A percentile compares a stretch with the other conserved stretches of the same genome.
phyloP scores from a whole-genome alignment of 2,888 invertebrate species.

The Euproctis similis region DNA sequence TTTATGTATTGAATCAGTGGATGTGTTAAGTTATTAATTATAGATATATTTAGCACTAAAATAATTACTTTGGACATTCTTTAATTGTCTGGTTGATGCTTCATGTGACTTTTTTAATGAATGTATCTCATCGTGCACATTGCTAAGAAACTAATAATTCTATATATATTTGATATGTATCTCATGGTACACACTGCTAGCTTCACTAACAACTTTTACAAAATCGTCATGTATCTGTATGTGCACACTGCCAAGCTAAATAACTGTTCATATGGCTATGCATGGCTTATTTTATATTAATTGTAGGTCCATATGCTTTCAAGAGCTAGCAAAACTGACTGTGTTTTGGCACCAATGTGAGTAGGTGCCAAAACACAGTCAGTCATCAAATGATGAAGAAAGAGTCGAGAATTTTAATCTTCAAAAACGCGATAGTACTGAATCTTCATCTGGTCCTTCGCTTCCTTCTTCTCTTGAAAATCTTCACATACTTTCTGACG shows the following conservation, averaged over 20 bases:
- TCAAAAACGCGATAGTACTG: constrained; percentile 5
- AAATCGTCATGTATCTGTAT: too few species aligned
- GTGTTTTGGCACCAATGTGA: too few species aligned
- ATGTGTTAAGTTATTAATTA: constrained; percentile 10
- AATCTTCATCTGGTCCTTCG: constrained; percentile 7
- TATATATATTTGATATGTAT: too few species aligned
- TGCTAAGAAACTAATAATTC: constrained; percentile 6
- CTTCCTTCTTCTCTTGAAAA: constrained; percentile 16
- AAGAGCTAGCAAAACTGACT: too few species aligned
- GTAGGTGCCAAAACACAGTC: background rate
- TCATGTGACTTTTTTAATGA: constrained; percentile 8
- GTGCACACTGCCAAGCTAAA: too few species aligned
- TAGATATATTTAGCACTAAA: constrained; percentile 8
- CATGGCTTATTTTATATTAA: too few species aligned
- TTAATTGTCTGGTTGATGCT: constrained; percentile 10
- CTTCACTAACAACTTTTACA: too few species aligned
- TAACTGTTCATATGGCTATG: too few species aligned
- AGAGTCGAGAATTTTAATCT: constrained; percentile 5
- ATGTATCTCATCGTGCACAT: constrained; percentile 9
- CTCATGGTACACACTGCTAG: too few species aligned
- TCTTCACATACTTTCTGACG: constrained; percentile 15
- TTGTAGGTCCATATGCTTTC: too few species aligned
- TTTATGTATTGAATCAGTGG: constrained; percentile 5
- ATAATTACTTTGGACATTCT: constrained; percentile 9
- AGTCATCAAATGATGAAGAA: too few species aligned